These are phyloP conservation scores for Anguilla japonica DNA, from an alignment of 2,113 vertebrate genomes.

Conservation along the genomic window DNA sequence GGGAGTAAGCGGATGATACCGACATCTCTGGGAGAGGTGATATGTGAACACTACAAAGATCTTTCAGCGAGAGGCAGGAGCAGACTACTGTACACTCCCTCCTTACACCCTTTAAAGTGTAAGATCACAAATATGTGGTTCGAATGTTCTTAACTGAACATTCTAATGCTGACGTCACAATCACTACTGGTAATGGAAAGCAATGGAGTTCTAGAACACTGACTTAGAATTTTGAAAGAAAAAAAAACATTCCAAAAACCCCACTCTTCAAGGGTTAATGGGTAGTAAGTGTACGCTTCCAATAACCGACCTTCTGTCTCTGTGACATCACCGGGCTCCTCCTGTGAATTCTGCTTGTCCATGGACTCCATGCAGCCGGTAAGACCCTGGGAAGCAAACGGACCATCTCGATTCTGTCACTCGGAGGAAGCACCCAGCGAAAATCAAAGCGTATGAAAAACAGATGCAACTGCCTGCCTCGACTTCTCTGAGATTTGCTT, in stretches of 20 bases:
- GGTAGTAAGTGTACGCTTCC: background rate
- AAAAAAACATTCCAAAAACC: no score
- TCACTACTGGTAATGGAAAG: no score
- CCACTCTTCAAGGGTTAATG: background rate
- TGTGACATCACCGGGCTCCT: slow-evolving; percentile 48
- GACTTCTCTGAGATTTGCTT: no score
- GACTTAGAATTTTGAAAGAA: no score
- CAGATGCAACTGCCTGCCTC: background rate
- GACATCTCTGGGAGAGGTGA: background rate
- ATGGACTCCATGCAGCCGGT: slow-evolving; percentile 46
- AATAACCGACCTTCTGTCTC: slow-evolving; percentile 56
- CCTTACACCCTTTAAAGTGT: no score
- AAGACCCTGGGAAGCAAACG: slow-evolving; percentile 54
- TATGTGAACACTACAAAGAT: background rate
- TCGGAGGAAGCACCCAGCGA: background rate
- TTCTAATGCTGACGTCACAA: no score
- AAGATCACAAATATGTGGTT: no score
- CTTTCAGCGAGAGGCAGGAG: background rate
- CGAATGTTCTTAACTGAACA: no score
- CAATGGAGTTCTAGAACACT: no score
- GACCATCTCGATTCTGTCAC: background rate
- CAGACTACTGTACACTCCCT: no score
- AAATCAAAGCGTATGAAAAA: background rate
- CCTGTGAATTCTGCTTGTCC: slow-evolving; percentile 49
- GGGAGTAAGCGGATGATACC: no score